Percentiles rank a stretch among this genome's conserved stretches.
Conservation (phyloP, 2,113 vertebrate species). For the Psammodynastes pulverulentus region DNA sequence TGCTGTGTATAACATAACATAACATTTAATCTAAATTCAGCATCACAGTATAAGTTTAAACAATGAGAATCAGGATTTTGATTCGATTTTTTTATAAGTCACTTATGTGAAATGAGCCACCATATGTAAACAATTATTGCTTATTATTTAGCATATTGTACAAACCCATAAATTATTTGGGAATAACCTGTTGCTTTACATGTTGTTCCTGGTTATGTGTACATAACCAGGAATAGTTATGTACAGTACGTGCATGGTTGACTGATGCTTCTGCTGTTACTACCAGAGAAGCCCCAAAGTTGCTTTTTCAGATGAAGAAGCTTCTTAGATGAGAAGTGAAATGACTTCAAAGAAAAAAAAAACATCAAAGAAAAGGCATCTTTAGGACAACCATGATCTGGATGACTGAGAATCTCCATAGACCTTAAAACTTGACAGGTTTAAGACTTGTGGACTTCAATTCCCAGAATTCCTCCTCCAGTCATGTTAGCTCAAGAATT, state of each 20-base stretch:
- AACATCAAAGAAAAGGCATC: too few relatives aligned
- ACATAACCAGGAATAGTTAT: not conserved
- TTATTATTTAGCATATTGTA: not conserved
- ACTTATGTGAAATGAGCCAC: not conserved
- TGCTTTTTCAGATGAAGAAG: too few relatives aligned
- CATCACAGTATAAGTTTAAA: not conserved
- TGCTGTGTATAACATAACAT: not conserved
- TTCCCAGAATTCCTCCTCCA: too few relatives aligned
- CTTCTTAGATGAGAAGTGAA: too few relatives aligned
- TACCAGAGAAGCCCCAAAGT: not conserved
- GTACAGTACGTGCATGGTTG: not conserved
- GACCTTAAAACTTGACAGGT: too few relatives aligned
- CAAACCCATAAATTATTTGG: not conserved
- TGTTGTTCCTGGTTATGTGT: not conserved
- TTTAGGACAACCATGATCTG: too few relatives aligned
- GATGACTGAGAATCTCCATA: too few relatives aligned
- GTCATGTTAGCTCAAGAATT: too few relatives aligned
- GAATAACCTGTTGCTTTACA: not conserved
- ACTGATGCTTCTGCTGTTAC: not conserved
- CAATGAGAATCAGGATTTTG: slow-evolving; percentile 20
- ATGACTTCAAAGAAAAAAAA: too few relatives aligned
- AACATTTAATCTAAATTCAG: slow-evolving; percentile 16
- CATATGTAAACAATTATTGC: not conserved
- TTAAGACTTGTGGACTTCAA: too few relatives aligned
- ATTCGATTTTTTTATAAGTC: not conserved